Conservation (phyloP, 2,888 invertebrate species). For the Tortrix viridana region DNA sequence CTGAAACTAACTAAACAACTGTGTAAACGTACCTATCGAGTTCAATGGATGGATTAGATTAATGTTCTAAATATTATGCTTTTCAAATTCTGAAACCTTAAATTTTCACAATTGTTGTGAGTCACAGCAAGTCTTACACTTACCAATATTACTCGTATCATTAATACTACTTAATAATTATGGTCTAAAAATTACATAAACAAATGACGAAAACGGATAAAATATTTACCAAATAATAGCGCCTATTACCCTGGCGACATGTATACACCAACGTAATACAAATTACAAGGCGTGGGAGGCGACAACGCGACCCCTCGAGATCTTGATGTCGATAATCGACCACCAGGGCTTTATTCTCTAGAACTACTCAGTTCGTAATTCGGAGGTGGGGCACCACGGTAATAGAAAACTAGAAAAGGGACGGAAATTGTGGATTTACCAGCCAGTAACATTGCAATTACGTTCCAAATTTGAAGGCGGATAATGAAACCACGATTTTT, state of each 20-base stretch:
- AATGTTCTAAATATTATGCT: constrained; percentile 25
- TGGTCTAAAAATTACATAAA: not conserved
- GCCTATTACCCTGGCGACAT: constrained; percentile 39
- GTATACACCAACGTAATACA: constrained; percentile 49
- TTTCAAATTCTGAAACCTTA: not conserved
- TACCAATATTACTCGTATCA: too few species aligned
- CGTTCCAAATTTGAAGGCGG: constrained; percentile 7
- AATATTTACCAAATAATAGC: constrained; percentile 30
- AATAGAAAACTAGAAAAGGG: constrained; percentile 33
- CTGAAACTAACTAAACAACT: constrained; percentile 54
- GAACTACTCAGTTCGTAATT: constrained; percentile 42
- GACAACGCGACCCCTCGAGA: constrained; percentile 53
- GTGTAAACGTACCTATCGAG: constrained; percentile 48
- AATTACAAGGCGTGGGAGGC: constrained; percentile 46
- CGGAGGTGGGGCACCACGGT: constrained; percentile 41
- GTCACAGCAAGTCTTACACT: too few species aligned
- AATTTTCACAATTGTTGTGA: too few species aligned
- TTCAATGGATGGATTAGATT: constrained; percentile 38
- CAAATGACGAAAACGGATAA: constrained; percentile 4
- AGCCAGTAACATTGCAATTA: constrained; percentile 26
- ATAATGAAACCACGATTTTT: constrained; percentile 21
- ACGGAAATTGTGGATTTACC: constrained; percentile 35
- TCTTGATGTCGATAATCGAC: constrained; percentile 50
- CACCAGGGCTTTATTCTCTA: constrained; percentile 46
- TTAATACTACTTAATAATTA: not conserved